phyloP scores from a whole-genome alignment of 2,888 invertebrate genomes.

The Oxyscelio sp. region DNA sequence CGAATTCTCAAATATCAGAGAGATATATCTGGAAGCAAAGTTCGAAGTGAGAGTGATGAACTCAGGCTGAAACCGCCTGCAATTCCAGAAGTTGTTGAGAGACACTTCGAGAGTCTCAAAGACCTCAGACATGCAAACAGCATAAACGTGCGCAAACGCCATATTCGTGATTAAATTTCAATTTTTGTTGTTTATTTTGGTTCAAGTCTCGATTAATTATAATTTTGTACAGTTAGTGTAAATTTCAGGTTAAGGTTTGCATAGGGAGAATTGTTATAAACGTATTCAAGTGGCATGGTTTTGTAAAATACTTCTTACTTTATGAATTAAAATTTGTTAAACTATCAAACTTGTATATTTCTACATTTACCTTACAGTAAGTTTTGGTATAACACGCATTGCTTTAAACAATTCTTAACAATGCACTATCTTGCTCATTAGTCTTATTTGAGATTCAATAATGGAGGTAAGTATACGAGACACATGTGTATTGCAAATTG shows the following conservation, averaged over 20 bases:
- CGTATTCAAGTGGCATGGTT: conserved; percentile 21
- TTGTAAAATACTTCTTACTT: conserved; percentile 38
- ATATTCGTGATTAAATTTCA: conserved; percentile 26
- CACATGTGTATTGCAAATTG: conserved; percentile 37
- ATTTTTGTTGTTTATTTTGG: conserved; percentile 6
- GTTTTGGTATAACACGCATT: conserved; percentile 8
- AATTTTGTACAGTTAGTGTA: conserved; percentile 31
- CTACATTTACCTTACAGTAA: conserved; percentile 11
- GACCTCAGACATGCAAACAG: conserved; percentile 41
- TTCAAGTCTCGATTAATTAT: conserved; percentile 7
- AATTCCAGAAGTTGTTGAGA: conserved; percentile 90
- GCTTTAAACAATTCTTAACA: conserved; percentile 10
- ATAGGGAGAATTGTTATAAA: conserved; percentile 22
- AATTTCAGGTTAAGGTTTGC: conserved; percentile 12
- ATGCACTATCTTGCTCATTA: conserved; percentile 17
- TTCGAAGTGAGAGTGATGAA: conserved; percentile 18
- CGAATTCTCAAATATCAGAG: conserved; percentile 26
- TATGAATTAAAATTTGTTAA: conserved; percentile 32
- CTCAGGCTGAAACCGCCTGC: conserved; percentile 63
- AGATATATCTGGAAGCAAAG: conserved; percentile 25
- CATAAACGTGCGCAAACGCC: conserved; percentile 11
- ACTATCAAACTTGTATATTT: conserved; percentile 13
- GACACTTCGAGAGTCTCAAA: conserved; percentile 89
- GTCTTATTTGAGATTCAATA: conserved; percentile 36
- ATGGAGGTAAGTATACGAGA: conserved; percentile 56